Evolutionary conservation across 2,797 vertebrate genomes (phyloP).

Genomic region (Halcyon chelicuti): DNA sequence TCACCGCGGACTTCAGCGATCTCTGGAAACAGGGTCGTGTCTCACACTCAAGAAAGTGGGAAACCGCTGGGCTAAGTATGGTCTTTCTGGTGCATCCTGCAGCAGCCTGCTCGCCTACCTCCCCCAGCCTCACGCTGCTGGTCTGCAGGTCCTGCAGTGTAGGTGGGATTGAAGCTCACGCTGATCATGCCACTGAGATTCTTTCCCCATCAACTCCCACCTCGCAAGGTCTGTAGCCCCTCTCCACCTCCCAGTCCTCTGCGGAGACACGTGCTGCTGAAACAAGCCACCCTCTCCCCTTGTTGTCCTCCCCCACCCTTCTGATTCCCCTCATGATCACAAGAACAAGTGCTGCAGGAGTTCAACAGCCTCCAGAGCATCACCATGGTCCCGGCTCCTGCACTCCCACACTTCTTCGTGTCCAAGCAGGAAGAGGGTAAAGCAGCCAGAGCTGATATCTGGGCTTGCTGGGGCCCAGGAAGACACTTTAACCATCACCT

Average conservation of each 20-base stretch:
- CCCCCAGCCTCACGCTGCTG: background rate
- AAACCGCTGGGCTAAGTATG: background rate
- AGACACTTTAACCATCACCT: background rate
- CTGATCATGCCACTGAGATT: background rate
- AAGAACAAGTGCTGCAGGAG: no score
- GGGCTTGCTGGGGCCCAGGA: background rate
- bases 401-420: background rate
- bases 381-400: no score
- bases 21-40: background rate
- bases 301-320: background rate
- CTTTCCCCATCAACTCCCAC: background rate
- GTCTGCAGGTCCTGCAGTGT: rapidly evolving
- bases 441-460: background rate
- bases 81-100: background rate
- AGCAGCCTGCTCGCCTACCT: background rate
- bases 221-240: background rate
- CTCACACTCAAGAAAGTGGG: background rate
- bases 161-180: background rate
- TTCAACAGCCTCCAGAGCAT: background rate
- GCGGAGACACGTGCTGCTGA: background rate
- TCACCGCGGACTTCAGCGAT: background rate
- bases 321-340: background rate
- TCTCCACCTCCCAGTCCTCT: background rate
- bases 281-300: background rate
- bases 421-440: rapidly evolving